Conservation (phyloP, 1,140 invertebrate species). For the Drosophila jambulina region DNA sequence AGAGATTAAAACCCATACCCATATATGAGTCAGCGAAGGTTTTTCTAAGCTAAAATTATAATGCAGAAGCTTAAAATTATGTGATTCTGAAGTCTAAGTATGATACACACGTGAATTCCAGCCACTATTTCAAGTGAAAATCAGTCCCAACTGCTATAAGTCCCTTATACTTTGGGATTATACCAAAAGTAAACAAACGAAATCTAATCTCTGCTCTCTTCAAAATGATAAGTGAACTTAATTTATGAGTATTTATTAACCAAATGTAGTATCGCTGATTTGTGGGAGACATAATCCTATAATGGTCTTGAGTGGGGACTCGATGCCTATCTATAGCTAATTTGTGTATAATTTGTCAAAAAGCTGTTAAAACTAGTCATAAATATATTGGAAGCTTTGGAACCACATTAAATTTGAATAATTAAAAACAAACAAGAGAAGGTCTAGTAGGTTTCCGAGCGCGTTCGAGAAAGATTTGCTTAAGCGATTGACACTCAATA, state of each 20-base stretch:
- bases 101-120: slow-evolving; percentile 10
- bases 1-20: slow-evolving; percentile 17
- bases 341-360: slow-evolving; percentile 25
- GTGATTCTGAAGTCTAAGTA: slow-evolving; percentile 2
- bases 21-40: slow-evolving; percentile 33
- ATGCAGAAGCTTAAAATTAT: not conserved
- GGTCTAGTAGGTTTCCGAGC: slow-evolving; percentile 17
- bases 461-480: slow-evolving; percentile 42
- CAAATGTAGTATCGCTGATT: slow-evolving; percentile 4
- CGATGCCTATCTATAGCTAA: slow-evolving; percentile 31
- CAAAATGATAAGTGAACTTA: not conserved
- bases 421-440: slow-evolving; percentile 17
- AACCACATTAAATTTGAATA: slow-evolving; percentile 29
- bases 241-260: not conserved
- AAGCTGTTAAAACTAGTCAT: slow-evolving; percentile 22
- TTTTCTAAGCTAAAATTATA: slow-evolving; percentile 25
- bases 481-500: slow-evolving; percentile 29
- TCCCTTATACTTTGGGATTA: not conserved
- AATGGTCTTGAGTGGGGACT: not conserved
- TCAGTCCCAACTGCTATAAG: too few species aligned
- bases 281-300: slow-evolving; percentile 27
- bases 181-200: slow-evolving; percentile 8
- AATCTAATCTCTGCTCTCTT: not conserved
- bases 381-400: slow-evolving; percentile 7
- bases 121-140: not conserved